phyloP scores from a whole-genome alignment of 2,113 vertebrate species.

The Anolis carolinensis region DNA sequence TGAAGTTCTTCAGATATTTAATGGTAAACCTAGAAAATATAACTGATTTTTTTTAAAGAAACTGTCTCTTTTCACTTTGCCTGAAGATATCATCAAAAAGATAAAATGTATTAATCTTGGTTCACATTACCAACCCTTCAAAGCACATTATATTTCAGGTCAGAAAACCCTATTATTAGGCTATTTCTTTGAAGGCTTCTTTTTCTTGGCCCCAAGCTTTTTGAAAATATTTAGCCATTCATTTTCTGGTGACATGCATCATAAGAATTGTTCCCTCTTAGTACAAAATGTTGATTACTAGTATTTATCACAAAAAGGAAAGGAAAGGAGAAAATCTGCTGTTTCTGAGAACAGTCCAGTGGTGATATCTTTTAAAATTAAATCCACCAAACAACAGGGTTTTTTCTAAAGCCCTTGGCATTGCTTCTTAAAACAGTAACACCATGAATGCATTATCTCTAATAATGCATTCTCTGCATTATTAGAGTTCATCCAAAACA shows the following conservation, averaged over 20 bases:
- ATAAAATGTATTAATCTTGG: conserved; percentile 32
- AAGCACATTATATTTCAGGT: background rate
- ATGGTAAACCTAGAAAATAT: conserved; percentile 23
- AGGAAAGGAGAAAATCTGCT: background rate
- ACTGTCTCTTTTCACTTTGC: conserved; percentile 21
- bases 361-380: background rate
- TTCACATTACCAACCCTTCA: conserved; percentile 26
- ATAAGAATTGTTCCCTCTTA: background rate
- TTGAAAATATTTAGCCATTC: conserved; percentile 21
- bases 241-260: conserved; percentile 13
- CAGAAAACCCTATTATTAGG: background rate
- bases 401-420: background rate
- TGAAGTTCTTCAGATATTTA: background rate
- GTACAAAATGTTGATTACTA: background rate
- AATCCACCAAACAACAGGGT: background rate
- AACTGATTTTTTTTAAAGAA: background rate
- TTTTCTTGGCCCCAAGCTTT: conserved; percentile 37
- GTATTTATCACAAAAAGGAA: background rate
- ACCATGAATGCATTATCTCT: background rate
- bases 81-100: conserved; percentile 17
- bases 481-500: no score
- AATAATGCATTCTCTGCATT: background rate
- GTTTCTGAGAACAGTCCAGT: background rate
- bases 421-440: background rate
- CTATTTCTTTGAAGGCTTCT: conserved; percentile 23